Evolutionary conservation across 2,113 vertebrate species (phyloP).

Genomic region (Chaetodon auriga): DNA sequence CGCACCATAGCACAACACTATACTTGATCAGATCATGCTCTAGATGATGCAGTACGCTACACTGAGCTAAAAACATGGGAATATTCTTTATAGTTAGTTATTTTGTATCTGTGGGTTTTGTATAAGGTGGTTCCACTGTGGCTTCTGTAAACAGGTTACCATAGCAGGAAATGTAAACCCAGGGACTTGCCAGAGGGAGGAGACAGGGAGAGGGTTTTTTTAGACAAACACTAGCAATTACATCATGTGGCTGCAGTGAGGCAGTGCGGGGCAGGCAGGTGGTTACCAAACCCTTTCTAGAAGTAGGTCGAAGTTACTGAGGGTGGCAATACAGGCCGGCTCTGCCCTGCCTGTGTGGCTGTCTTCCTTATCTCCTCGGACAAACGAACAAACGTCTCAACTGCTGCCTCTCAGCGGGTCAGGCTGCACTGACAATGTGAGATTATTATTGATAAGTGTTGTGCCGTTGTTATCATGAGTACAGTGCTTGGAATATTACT

Average conservation of each 20-base stretch:
- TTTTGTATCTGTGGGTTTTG: neutral
- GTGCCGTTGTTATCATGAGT: neutral
- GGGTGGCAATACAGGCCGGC: neutral
- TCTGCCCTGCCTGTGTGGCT: neutral
- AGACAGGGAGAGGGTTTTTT: conserved; percentile 33
- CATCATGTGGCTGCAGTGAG: conserved; percentile 62
- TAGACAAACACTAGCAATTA: conserved; percentile 37
- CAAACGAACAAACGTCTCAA: conserved; percentile 20
- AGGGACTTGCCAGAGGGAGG: neutral
- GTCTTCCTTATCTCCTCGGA: conserved; percentile 36
- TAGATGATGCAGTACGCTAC: neutral
- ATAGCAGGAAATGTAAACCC: neutral
- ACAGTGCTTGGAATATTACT: neutral
- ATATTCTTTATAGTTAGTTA: neutral
- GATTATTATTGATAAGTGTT: conserved; percentile 6
- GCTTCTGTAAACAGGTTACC: conserved; percentile 20
- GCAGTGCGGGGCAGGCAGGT: conserved; percentile 28
- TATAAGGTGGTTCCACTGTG: conserved; percentile 21
- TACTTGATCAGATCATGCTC: neutral
- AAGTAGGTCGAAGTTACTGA: conserved; percentile 56
- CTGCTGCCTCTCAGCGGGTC: conserved; percentile 1
- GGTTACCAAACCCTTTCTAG: conserved; percentile 59
- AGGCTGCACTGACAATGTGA: conserved; percentile 11
- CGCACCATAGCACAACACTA: neutral
- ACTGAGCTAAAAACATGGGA: neutral